These are phyloP conservation scores for Rhopalosiphum maidis DNA, from an alignment of 1,140 invertebrate genomes.

Conservation along the genomic window DNA sequence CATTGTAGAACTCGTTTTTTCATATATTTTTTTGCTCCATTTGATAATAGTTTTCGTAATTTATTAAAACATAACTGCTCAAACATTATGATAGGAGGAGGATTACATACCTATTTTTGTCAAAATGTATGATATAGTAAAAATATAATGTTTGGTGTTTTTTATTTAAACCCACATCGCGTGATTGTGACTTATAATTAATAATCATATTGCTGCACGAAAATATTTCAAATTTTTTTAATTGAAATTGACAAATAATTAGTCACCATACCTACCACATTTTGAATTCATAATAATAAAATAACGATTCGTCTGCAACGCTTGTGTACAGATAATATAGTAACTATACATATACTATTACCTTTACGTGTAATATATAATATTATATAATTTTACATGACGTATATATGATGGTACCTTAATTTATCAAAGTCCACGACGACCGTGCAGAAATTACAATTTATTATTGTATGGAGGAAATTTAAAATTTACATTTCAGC, in stretches of 20 bases:
- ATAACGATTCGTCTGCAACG: neutral
- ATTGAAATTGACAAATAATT: neutral
- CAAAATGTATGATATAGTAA: neutral
- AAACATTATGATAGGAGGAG: neutral
- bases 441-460: neutral
- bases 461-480: neutral
- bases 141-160: neutral
- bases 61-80: neutral
- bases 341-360: neutral
- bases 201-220: neutral
- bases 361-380: neutral
- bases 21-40: neutral
- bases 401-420: neutral
- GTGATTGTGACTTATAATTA: neutral
- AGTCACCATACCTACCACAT: neutral
- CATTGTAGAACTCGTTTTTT: neutral
- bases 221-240: neutral
- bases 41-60: neutral
- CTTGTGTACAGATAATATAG: neutral
- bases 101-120: neutral
- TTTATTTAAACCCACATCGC: neutral
- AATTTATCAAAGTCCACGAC: neutral
- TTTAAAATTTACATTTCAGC: slow-evolving; percentile 34
- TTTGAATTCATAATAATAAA: neutral
- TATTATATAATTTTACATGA: neutral